These are phyloP conservation scores for Irena cyanogastra DNA, from an alignment of 2,113 vertebrate species.

Conservation along the genomic window DNA sequence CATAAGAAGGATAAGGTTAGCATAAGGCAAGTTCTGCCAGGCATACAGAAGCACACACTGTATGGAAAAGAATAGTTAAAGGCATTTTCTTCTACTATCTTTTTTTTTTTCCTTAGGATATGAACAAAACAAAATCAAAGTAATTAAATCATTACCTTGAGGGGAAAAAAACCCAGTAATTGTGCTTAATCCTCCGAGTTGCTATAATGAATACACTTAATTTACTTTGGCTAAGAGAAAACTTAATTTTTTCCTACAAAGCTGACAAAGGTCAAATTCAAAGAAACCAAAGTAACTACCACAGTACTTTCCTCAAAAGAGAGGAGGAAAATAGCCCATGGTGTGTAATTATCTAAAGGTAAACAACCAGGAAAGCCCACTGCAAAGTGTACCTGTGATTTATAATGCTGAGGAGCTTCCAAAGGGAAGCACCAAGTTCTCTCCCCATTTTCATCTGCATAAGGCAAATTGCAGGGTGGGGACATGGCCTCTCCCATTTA, in stretches of 20 bases:
- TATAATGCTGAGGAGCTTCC: not conserved
- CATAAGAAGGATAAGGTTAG: not conserved
- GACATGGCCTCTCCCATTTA: not conserved
- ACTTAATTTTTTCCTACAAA: not conserved
- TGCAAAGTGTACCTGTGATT: not conserved
- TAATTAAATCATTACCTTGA: not conserved
- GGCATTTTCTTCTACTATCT: not conserved
- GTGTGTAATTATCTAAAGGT: not conserved
- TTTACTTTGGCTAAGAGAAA: not conserved
- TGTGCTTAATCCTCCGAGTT: not conserved
- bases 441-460: not conserved
- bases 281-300: not conserved
- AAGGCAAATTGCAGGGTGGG: not conserved
- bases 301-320: not conserved
- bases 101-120: not conserved
- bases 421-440: not conserved
- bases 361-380: not conserved
- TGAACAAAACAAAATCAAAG: not conserved
- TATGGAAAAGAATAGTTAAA: not conserved
- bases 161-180: not conserved
- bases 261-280: not conserved
- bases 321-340: not conserved
- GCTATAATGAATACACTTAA: not conserved
- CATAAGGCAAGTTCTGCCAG: not conserved
- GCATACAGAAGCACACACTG: accelerated